These are phyloP conservation scores for Acestrorhynchus altus DNA, from an alignment of 2,797 vertebrate genomes.

Conservation along the genomic window DNA sequence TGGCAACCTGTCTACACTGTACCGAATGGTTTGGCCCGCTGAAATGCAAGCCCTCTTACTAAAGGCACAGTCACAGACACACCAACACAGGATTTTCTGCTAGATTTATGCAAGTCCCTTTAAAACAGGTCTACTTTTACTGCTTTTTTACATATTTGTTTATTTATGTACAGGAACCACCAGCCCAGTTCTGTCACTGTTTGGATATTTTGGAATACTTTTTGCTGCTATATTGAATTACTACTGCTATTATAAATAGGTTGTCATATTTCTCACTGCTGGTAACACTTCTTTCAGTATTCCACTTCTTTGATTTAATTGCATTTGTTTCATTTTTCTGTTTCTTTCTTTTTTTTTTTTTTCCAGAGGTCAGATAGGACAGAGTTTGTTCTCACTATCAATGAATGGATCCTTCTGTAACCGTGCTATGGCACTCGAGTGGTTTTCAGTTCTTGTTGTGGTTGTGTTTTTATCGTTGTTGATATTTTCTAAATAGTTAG, in stretches of 20 bases:
- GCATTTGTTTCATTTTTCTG: slow-evolving; percentile 56
- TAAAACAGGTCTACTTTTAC: slow-evolving; percentile 71
- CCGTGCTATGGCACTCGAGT: slow-evolving; percentile 79
- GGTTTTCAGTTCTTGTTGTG: slow-evolving; percentile 78
- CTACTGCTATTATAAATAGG: slow-evolving; percentile 72
- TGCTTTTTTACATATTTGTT: slow-evolving; percentile 74
- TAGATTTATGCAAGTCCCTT: slow-evolving; percentile 85
- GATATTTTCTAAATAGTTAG: slow-evolving; percentile 74
- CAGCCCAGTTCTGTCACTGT: slow-evolving; percentile 64
- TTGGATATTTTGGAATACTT: slow-evolving; percentile 74
- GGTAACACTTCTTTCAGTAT: slow-evolving; percentile 68
- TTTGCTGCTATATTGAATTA: slow-evolving; percentile 82
- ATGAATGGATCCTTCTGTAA: slow-evolving; percentile 76
- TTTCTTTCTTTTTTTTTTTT: slow-evolving; percentile 63
- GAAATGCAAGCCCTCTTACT: slow-evolving; percentile 74
- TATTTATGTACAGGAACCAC: slow-evolving; percentile 79
- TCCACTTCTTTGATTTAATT: slow-evolving; percentile 73
- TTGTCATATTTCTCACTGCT: slow-evolving; percentile 54
- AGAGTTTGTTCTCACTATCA: slow-evolving; percentile 70
- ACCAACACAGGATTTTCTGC: slow-evolving; percentile 63
- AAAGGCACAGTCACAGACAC: slow-evolving; percentile 69
- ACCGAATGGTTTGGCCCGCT: slow-evolving; percentile 71
- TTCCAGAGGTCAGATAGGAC: slow-evolving; percentile 70
- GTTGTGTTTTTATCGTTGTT: slow-evolving; percentile 77
- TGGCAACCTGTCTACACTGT: slow-evolving; percentile 78